Evolutionary conservation across 1,140 invertebrate species (phyloP).

Genomic region (Dendrolimus punctatus): DNA sequence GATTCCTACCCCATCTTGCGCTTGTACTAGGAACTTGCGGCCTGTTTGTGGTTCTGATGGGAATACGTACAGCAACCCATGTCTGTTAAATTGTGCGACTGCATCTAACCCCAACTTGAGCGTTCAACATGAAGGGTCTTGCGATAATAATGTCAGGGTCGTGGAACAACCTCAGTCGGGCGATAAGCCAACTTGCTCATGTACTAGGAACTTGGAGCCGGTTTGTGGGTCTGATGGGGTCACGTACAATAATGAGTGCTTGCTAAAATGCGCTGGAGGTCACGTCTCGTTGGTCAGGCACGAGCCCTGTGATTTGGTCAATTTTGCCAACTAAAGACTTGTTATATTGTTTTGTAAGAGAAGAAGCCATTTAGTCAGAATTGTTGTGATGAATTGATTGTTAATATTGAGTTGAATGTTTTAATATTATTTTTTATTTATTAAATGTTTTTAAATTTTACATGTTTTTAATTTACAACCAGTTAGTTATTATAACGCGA

Average conservation of each 20-base stretch:
- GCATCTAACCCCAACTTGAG: conserved; percentile 8
- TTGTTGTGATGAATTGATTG: too few species aligned
- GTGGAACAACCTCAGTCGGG: background rate
- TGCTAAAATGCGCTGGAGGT: conserved; percentile 24
- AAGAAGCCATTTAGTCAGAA: too few species aligned
- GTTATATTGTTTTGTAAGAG: too few species aligned
- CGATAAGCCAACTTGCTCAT: conserved; percentile 16
- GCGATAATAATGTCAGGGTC: conserved; percentile 11
- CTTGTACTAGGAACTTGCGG: conserved; percentile 15
- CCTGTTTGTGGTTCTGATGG: conserved; percentile 27
- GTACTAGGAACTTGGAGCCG: conserved; percentile 21
- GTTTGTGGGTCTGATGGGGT: conserved; percentile 34
- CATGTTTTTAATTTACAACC: too few species aligned
- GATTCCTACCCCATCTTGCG: conserved; percentile 8
- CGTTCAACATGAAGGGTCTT: conserved; percentile 11
- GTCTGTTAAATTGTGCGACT: conserved; percentile 19
- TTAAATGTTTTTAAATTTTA: too few species aligned
- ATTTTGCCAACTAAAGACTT: too few species aligned
- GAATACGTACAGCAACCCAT: conserved; percentile 18
- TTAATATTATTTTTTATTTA: too few species aligned
- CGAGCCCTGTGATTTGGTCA: conserved; percentile 1
- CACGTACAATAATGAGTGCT: conserved; percentile 34
- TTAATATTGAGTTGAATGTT: too few species aligned
- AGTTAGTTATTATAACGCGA: too few species aligned
- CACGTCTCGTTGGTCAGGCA: background rate